Evolutionary conservation across 2,888 invertebrate species (phyloP).

Genomic region (Dusona sp.): DNA sequence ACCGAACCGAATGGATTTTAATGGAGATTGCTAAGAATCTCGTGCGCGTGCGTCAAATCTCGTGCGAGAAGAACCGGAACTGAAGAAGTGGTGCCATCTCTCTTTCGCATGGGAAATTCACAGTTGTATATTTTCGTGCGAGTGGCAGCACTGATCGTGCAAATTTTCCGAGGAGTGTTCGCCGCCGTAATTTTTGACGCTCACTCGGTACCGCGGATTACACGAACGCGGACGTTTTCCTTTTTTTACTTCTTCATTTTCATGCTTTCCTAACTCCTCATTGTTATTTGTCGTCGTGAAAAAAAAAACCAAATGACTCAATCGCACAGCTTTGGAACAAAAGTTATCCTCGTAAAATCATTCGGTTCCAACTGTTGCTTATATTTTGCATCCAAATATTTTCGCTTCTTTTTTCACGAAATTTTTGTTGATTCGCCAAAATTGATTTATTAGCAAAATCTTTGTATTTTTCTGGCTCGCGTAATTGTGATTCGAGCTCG

Average conservation of each 20-base stretch:
- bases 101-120: too few relatives aligned
- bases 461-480: not conserved
- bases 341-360: conserved; percentile 10
- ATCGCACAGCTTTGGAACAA: not conserved
- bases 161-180: not conserved
- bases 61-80: conserved; percentile 2
- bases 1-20: conserved; percentile 13
- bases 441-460: not conserved
- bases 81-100: conserved; percentile 18
- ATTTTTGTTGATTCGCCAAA: not conserved
- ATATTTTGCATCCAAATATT: conserved; percentile 3
- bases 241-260: not conserved
- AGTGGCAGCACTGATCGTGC: conserved; percentile 34
- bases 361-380: not conserved
- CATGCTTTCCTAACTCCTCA: not conserved
- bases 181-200: not conserved
- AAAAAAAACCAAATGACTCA: not conserved
- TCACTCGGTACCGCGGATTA: not conserved
- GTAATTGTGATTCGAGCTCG: not conserved
- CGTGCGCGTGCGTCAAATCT: conserved; percentile 11
- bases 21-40: conserved; percentile 16
- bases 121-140: not conserved
- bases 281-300: not conserved
- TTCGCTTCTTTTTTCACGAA: not conserved
- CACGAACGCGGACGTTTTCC: not conserved